Evolutionary conservation across 1,140 invertebrate genomes (phyloP).

Genomic region (Papilio dardanus): DNA sequence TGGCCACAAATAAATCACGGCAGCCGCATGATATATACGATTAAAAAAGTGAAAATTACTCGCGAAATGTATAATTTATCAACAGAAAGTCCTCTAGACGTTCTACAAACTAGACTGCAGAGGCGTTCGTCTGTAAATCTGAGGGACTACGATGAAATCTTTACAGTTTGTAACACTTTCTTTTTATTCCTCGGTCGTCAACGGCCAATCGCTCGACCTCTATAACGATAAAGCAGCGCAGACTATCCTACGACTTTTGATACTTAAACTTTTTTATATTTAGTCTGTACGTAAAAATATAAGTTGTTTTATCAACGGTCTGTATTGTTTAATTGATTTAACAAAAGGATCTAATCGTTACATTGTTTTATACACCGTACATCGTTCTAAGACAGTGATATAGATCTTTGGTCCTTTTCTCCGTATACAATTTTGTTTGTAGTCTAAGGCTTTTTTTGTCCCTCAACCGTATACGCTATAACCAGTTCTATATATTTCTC

Average conservation of each 20-base stretch:
- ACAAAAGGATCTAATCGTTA: too few species aligned
- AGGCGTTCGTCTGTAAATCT: conserved; percentile 40
- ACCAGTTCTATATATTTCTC: too few species aligned
- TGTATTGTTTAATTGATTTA: too few species aligned
- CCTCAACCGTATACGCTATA: too few species aligned
- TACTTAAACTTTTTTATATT: neutral
- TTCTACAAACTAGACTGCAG: conserved; percentile 44
- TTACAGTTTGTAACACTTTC: conserved; percentile 42
- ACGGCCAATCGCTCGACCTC: conserved; percentile 9
- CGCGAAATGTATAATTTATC: conserved; percentile 54
- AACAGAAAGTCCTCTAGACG: conserved; percentile 53
- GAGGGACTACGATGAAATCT: conserved; percentile 51
- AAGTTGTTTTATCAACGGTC: neutral
- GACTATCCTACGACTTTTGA: conserved; percentile 17
- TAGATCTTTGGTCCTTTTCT: too few species aligned
- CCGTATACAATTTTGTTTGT: too few species aligned
- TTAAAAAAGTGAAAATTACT: conserved; percentile 37
- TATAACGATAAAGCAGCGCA: conserved; percentile 4
- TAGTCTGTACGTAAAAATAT: neutral
- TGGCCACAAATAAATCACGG: conserved; percentile 38
- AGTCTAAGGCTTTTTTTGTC: too few species aligned
- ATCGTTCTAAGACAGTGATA: too few species aligned
- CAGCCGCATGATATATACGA: conserved; percentile 19
- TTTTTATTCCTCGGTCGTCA: conserved; percentile 39
- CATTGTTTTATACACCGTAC: too few species aligned